These are phyloP conservation scores for Drosophila takahashii DNA, from an alignment of 1,140 invertebrate genomes.

Conservation along the genomic window DNA sequence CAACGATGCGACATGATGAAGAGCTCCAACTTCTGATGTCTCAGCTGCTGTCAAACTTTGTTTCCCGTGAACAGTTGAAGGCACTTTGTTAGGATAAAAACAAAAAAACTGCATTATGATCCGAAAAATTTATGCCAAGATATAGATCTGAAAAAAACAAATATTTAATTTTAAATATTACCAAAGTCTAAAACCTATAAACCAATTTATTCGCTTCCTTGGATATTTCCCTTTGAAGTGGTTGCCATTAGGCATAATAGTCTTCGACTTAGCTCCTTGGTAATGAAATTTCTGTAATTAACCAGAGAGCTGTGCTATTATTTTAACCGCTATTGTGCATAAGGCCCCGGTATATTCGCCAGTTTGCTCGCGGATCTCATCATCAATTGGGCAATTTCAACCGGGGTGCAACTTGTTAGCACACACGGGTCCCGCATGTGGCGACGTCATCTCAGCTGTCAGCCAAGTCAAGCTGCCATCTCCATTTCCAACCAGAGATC, in stretches of 20 bases:
- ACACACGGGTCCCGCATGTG: constrained; percentile 68
- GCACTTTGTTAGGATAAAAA: background rate
- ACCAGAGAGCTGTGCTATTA: constrained; percentile 9
- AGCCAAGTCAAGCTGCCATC: constrained; percentile 57
- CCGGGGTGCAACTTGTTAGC: constrained; percentile 73
- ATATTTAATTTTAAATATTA: too few species aligned
- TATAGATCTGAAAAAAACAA: too few species aligned
- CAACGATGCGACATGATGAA: constrained; percentile 82
- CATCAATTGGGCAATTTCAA: constrained; percentile 77
- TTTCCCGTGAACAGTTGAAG: background rate
- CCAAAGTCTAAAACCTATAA: too few species aligned
- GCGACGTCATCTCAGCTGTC: constrained; percentile 49
- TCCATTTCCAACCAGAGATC: background rate
- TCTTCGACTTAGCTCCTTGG: constrained; percentile 4
- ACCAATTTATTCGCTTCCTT: too few species aligned
- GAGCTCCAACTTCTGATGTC: constrained; percentile 33
- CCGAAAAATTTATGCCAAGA: too few species aligned
- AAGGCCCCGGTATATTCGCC: background rate
- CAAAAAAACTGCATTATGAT: too few species aligned
- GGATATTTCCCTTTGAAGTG: background rate
- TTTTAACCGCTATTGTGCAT: background rate
- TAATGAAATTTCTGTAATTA: constrained; percentile 3
- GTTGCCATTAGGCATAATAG: background rate
- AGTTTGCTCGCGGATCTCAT: constrained; percentile 22
- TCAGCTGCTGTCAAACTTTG: constrained; percentile 14